Base-by-base conservation (phyloP, 2,888 invertebrate species). In the Actias luna region DNA sequence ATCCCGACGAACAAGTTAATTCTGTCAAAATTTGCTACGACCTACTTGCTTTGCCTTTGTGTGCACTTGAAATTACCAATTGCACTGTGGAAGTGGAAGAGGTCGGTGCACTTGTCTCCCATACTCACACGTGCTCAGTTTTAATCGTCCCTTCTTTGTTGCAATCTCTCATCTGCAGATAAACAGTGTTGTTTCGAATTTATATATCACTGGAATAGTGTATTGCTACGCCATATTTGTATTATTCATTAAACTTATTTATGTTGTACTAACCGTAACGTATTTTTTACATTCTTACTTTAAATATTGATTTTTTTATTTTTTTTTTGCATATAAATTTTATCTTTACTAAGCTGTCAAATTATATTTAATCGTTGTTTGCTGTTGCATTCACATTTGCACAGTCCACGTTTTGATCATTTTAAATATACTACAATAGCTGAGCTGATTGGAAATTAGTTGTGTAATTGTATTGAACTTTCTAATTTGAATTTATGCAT, bases 61-160 rank as follows among this genome's bases (percentile, higher is more conserved):
- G 85, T 89, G 89, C 88, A 90, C 90, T 92, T 92, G 91, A 92
- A 92, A 92, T 90, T 91, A 92, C 92, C 92, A 92, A 92, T 92
- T 92, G 91, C 93, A 91, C 84, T 84, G 88, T 86, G 86, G 86
- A 85, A 83, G 83, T 72, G 82, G 84, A 81, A 85, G 85, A 86
- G 89, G 89, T 87, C 88, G 85, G 81, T 87, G 88, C 87, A 88
- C 87, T 86, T 80, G 79, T 82, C 80, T 82, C 83, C 80, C 76
- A 78, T 80, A 83, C 82, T 82, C 84, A 80, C 83, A 79, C 82
- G 78, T 85, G 76, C 76, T 80, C 82, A 82, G 84, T 84, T 79
- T 83, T 89, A n/a, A 89, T 91, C 90, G 91, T 91, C 91, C 90
- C 89, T 86, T 89, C 89, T 91, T 92, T 90, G 89, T 90, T 85